A percentile compares a stretch with the other conserved stretches of the same genome.
Conservation (phyloP, 2,888 invertebrate species). For the Dorcus hopei region DNA sequence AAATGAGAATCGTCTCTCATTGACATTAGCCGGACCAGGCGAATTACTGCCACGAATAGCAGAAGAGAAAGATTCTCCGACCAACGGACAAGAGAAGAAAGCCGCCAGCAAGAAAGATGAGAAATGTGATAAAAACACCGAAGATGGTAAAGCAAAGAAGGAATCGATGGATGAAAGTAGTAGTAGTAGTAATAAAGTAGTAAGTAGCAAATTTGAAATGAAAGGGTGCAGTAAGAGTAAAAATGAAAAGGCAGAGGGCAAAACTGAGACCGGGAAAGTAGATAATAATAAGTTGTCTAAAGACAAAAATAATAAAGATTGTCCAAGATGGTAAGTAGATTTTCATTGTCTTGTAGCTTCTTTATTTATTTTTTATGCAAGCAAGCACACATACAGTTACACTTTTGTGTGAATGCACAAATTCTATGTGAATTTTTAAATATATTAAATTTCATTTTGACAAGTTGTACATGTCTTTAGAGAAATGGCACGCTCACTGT, state of each 20-base stretch:
- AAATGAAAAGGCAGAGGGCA: constrained; percentile 2
- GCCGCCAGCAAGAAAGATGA: constrained; percentile 8
- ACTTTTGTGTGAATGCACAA: constrained; percentile 8
- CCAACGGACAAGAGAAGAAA: constrained; percentile 50
- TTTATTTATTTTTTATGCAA: neutral
- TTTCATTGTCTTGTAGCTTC: neutral
- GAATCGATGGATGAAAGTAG: too few species aligned
- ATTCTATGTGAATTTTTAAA: neutral
- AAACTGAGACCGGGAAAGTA: neutral
- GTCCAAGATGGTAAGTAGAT: neutral
- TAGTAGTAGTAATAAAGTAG: neutral
- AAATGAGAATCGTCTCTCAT: constrained; percentile 44
- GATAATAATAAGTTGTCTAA: neutral
- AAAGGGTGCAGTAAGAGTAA: constrained; percentile 1
- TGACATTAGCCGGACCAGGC: constrained; percentile 53
- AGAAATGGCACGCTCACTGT: too few species aligned
- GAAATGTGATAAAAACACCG: neutral
- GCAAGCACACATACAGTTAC: neutral
- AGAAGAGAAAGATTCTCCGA: constrained; percentile 82
- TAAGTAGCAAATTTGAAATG: neutral
- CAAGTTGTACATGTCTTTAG: too few species aligned
- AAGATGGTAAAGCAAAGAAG: neutral
- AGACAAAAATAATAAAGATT: neutral
- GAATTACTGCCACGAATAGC: constrained; percentile 77
- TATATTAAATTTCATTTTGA: too few species aligned